Percentiles rank a stretch among this genome's conserved stretches.
Conservation (phyloP, 53 echinoderm and acorn worm genomes). For the Paelopatides confundens region DNA sequence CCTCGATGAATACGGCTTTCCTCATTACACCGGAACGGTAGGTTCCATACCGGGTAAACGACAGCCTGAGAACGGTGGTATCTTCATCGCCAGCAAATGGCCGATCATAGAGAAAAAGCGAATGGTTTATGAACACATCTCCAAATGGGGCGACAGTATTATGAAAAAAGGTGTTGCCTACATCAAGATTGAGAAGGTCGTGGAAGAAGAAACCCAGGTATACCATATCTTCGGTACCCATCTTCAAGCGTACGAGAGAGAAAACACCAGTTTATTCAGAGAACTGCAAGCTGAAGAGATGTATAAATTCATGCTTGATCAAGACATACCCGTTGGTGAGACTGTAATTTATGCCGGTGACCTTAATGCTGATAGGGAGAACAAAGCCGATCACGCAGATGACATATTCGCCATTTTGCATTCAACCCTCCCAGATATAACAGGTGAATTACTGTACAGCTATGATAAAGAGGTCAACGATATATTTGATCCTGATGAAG, state of each 20-base stretch:
- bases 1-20: constrained; percentile 74
- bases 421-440: constrained; percentile 64
- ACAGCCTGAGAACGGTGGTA: constrained; percentile 80
- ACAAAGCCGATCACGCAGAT: constrained; percentile 59
- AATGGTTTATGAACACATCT: constrained; percentile 52
- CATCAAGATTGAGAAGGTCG: constrained; percentile 73
- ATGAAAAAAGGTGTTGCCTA: constrained; percentile 83
- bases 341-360: constrained; percentile 91
- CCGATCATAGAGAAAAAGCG: constrained; percentile 72
- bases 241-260: constrained; percentile 77
- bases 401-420: constrained; percentile 73
- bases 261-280: constrained; percentile 60
- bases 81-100: constrained; percentile 92
- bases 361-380: constrained; percentile 71
- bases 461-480: constrained; percentile 78
- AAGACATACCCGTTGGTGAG: constrained; percentile 66
- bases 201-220: constrained; percentile 43
- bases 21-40: constrained; percentile 75
- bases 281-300: constrained; percentile 77
- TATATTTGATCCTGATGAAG: constrained; percentile 52
- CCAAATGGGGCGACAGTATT: constrained; percentile 53
- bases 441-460: constrained; percentile 74
- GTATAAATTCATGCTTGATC: constrained; percentile 67
- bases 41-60: constrained; percentile 39
- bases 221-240: constrained; percentile 95